A percentile compares a stretch with the other conserved stretches of the same genome.
These are phyloP conservation scores for Oreochromis niloticus DNA, from an alignment of 2,113 vertebrate genomes.

Conservation along the genomic window DNA sequence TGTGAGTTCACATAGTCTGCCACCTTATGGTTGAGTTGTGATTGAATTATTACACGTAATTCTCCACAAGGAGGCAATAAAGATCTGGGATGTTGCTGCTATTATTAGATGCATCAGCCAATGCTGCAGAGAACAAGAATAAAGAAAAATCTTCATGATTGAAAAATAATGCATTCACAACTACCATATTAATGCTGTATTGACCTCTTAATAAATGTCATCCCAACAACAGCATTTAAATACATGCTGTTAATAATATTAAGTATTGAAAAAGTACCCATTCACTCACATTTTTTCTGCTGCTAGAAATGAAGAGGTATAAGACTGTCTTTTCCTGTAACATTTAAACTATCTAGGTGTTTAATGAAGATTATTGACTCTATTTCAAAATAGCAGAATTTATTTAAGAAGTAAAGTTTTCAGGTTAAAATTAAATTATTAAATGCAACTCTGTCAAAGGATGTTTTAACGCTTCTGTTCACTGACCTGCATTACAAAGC, in stretches of 20 bases:
- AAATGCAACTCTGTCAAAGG: neutral
- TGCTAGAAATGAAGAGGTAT: neutral
- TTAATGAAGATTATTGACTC: neutral
- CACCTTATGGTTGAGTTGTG: neutral
- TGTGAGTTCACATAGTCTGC: neutral
- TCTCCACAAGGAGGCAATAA: neutral
- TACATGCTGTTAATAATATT: neutral
- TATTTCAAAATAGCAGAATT: neutral
- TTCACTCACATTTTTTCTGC: neutral
- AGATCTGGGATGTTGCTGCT: neutral
- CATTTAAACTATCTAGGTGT: neutral
- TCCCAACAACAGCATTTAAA: neutral
- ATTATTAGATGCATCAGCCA: neutral
- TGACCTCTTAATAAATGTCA: neutral
- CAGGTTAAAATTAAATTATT: neutral
- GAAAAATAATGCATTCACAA: neutral
- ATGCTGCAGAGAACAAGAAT: neutral
- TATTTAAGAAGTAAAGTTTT: neutral
- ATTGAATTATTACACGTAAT: neutral
- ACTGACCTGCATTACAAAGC: neutral
- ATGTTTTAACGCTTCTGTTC: neutral
- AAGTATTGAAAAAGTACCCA: neutral
- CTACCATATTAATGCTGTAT: neutral
- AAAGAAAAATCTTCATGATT: neutral
- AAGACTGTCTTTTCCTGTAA: neutral